A percentile compares a stretch with the other conserved stretches of the same genome.
Conservation (phyloP, 2,797 vertebrate genomes). For the Danio aesculapii region DNA sequence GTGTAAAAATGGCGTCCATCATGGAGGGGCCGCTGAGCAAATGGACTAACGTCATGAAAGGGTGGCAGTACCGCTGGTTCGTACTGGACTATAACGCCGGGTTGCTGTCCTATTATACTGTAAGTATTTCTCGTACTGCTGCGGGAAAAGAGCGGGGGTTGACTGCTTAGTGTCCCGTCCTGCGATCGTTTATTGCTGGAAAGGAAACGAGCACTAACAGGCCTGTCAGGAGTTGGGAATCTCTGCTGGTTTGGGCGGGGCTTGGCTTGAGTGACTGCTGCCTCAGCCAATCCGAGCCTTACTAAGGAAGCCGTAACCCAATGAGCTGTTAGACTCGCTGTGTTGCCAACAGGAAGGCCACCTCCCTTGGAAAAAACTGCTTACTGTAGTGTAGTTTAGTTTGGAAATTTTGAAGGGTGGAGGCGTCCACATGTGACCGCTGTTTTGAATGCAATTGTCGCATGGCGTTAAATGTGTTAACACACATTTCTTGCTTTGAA, state of each 20-base stretch:
- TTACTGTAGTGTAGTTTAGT: slow-evolving; percentile 34
- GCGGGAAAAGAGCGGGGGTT: background rate
- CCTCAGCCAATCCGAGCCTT: slow-evolving; percentile 66
- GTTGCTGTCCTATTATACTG: slow-evolving; percentile 95
- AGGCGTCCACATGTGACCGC: slow-evolving; percentile 45
- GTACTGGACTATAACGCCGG: slow-evolving; percentile 97
- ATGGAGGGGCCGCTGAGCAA: slow-evolving; percentile 99
- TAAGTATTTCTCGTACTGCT: slow-evolving; percentile 69
- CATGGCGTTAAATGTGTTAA: slow-evolving; percentile 5
- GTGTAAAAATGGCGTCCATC: slow-evolving; percentile 97
- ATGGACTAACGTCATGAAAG: slow-evolving; percentile 99
- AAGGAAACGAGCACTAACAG: slow-evolving; percentile 44
- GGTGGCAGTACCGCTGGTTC: slow-evolving; percentile 99
- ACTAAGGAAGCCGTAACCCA: slow-evolving; percentile 58
- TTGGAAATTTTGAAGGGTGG: slow-evolving; percentile 43
- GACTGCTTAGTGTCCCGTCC: accelerated
- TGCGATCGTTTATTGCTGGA: slow-evolving; percentile 21
- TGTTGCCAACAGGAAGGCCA: slow-evolving; percentile 39
- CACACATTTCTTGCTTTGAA: background rate
- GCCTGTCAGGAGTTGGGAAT: slow-evolving; percentile 71
- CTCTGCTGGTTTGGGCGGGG: slow-evolving; percentile 74
- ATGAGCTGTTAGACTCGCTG: slow-evolving; percentile 55
- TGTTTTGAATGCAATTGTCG: background rate
- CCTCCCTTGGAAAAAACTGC: slow-evolving; percentile 17
- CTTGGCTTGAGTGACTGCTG: slow-evolving; percentile 63